Evolutionary conservation across 2,888 invertebrate species (phyloP).

Genomic region (Diarsia dahlii): DNA sequence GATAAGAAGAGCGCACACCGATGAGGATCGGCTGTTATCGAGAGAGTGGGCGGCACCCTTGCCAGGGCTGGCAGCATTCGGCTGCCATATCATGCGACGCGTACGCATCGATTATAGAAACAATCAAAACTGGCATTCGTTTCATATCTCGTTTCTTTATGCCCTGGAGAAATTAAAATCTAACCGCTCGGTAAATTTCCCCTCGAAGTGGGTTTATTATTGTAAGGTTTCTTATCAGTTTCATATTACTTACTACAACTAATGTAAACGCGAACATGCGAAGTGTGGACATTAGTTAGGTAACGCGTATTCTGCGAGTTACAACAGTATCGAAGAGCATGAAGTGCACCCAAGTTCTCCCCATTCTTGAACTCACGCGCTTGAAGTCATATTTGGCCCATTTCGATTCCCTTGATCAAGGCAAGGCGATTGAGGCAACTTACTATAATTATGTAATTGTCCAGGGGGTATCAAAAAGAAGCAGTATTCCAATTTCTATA

Average conservation of each 20-base stretch:
- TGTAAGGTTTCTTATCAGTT: slow-evolving; percentile 79
- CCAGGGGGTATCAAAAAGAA: not conserved
- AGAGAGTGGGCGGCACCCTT: slow-evolving; percentile 81
- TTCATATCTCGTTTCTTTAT: slow-evolving; percentile 44
- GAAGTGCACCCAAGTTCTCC: slow-evolving; percentile 13
- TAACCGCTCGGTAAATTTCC: slow-evolving; percentile 79
- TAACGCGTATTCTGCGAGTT: slow-evolving; percentile 50
- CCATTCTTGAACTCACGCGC: not conserved
- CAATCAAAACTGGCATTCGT: slow-evolving; percentile 35
- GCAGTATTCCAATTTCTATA: not conserved
- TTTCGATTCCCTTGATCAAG: slow-evolving; percentile 3
- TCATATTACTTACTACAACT: slow-evolving; percentile 72
- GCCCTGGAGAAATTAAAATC: slow-evolving; percentile 61
- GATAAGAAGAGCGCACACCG: slow-evolving; percentile 81
- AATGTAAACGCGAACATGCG: slow-evolving; percentile 71
- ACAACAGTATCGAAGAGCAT: slow-evolving; percentile 23
- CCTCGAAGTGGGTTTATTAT: slow-evolving; percentile 79
- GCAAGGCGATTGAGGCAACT: slow-evolving; percentile 13
- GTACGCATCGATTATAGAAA: slow-evolving; percentile 42
- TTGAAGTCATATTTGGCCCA: slow-evolving; percentile 1
- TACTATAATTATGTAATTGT: not conserved
- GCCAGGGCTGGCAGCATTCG: slow-evolving; percentile 72
- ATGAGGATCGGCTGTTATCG: slow-evolving; percentile 82
- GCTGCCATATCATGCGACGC: slow-evolving; percentile 55
- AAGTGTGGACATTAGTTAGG: slow-evolving; percentile 67